Base-by-base conservation (phyloP, 2,113 vertebrate species). In the Labrus mixtus region DNA sequence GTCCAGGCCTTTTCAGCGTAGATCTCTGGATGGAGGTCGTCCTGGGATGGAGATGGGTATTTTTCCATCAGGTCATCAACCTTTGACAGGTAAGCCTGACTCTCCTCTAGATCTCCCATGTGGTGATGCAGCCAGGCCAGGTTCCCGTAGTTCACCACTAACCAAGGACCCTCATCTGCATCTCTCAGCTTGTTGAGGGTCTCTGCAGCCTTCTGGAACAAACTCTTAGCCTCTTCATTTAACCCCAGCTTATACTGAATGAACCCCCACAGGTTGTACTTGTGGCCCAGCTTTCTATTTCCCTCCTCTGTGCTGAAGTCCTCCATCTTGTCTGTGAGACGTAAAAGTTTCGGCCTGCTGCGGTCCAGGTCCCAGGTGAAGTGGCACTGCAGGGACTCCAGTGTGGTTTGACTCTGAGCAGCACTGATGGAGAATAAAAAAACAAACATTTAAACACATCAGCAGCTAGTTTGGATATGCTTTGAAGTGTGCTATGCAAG, bases 1-100 rank as follows among this genome's bases (percentile, higher is more conserved):
- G 83, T 91, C 91, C 91, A 93, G 71, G 81, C 92, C 53, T 91
- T 91, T 45, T 93, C 92, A 2, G 87, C 91, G 1, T 50, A 86
- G 43, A 91, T 51, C 73, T 92, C 92, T 0, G 90, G 75, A 10
- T 91, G 89, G 29, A 81, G 83, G 29, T 88, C 74, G 0, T 63
- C 81, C 20, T 63, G 61, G 4, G 37, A 76, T 10, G 82, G 86
- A 50, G 80, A 62, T 10, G 89, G 85, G 13, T 87, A 66, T 13
- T 85, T n/a, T 0, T 12, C 45, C 39, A 69, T 65, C 46, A 89
- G 73, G 4, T 9, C 23, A 0, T 74, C 55, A 0, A 87, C 45
- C 65, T 87, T 86, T 19, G 63, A 82, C 58, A 92, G 37, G 59
- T 81, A 85, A 3, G 20, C 20, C 23, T 22, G 57, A 67, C 74